Evolutionary conservation across 1,140 invertebrate species (phyloP), one percentile per base, ranked within the genome.

Genomic region (Pissodes strobi): DNA sequence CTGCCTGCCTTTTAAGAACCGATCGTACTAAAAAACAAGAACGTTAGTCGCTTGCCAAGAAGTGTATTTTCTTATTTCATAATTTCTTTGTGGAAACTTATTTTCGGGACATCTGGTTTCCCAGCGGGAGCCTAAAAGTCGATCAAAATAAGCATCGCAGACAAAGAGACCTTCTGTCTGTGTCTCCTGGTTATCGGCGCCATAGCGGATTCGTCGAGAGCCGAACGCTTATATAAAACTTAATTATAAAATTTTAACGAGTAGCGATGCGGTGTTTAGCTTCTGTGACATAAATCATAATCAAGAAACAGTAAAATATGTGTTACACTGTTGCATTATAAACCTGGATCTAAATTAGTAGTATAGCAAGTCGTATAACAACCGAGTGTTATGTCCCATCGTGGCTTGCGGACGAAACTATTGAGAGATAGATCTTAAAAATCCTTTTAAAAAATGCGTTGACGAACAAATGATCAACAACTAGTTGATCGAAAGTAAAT

Each of bases 191-290:
- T 27, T 9, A 8, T 51, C 48, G 48, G 48, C 48, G 48, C 48
- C 48, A 51, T 30, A 23, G 4, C 12, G 48, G 25, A 51, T 12
- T 27, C 18, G 22, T n/a, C 18, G 9, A 27, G 22, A n/a, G 18
- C 23, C 23, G 5, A 6, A 25, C 48, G 22, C 13, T 30, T 23
- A 23, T 51, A 51, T 51, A 27, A 51, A 51, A 51, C 23, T 23
- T 51, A 51, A 51, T 51, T 51, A 51, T 51, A n/a, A 51, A 51
- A 51, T 51, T 51, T 51, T 51, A 51, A 51, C 48, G 48, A 51
- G 48, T 51, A 10, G 18, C 48, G 21, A 51, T 27, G 48, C 23
- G 48, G 19, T n/a, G n/a, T n/a, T n/a, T n/a, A n/a, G n/a, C n/a
- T n/a, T n/a, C 48, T 23, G 21, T 23, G 10, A 51, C 48, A 51